A percentile compares a stretch with the other conserved stretches of the same genome.
Evolutionary conservation across 2,797 vertebrate genomes (phyloP).

Genomic region (Propithecus perrieri): DNA sequence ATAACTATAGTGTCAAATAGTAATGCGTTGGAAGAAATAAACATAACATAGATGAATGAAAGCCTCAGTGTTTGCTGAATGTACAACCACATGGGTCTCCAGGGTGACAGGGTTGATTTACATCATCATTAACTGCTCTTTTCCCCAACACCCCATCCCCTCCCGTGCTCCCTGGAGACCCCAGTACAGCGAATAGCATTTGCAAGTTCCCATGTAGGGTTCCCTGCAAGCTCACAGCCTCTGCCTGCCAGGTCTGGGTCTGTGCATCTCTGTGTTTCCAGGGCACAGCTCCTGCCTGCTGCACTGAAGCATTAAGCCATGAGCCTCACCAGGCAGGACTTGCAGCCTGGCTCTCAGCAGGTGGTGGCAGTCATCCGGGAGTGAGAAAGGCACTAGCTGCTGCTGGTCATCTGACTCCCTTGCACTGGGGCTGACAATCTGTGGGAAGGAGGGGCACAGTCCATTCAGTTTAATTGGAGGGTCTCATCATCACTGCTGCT

Average conservation of each 20-base stretch:
- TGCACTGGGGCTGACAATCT: not conserved
- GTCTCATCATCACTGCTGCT: not conserved
- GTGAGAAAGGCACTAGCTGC: too few species aligned
- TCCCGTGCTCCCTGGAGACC: not conserved
- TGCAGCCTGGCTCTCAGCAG: not conserved
- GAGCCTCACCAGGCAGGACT: not conserved
- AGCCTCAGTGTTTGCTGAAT: not conserved
- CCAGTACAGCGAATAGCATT: not conserved
- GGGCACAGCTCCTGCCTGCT: not conserved
- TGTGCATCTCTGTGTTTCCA: not conserved
- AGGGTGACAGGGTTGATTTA: not conserved
- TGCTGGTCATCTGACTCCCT: not conserved
- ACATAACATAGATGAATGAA: conserved; percentile 16
- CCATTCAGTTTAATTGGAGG: not conserved
- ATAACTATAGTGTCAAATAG: conserved; percentile 32
- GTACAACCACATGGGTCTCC: not conserved
- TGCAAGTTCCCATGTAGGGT: not conserved
- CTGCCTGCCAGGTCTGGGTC: not conserved
- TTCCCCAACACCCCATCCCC: not conserved
- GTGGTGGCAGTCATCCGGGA: not conserved
- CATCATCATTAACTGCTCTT: not conserved
- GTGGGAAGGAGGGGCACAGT: not conserved
- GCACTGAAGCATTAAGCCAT: not conserved
- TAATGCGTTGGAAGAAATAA: conserved; percentile 48
- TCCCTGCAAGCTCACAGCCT: not conserved